Base-by-base conservation (phyloP, 2,888 invertebrate species). In the Palloptera scutellata region DNA sequence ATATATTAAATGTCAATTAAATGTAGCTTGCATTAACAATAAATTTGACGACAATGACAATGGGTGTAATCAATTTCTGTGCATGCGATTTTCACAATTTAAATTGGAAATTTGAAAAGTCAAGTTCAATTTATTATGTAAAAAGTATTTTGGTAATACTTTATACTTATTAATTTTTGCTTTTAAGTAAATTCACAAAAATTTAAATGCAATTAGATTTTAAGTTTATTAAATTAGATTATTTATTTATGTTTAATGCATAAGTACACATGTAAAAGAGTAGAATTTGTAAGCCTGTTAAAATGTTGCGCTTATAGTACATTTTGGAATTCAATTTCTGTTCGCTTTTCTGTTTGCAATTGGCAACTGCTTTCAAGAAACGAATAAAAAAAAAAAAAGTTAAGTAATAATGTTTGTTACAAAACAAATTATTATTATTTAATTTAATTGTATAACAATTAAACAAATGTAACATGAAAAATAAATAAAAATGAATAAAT, bases 401-500 rank as follows among this genome's bases (percentile, higher is more conserved):
- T 20, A 19, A 54, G 19, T 54, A 30, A 30, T 54, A 30, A 30
- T 54, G 17, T 12, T 17, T 12, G 40, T 40, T n/a, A 30, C 30
- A 55, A 40, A 55, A 55, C 40, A 55, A 55, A 55, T 30, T 30
- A 55, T 55, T 55, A n/a, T 55, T 55, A n/a, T 20, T 55, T 55
- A n/a, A 20, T 55, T 55, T 40, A 2, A 48, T 15, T n/a, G 48
- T n/a, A 15, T n/a, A 48, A 48, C 48, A 48, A 13, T 48, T 48
- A 15, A 48, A 48, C 13, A 48, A n/a, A 5, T 15, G 13, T 15
- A n/a, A 48, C 48, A 48, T 30, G 2, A 30, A 30, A 30, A 30
- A 30, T 30, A 30, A 30, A 30, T 30, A 30, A 30, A 30, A 30
- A 30, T 30, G 30, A 4, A 30, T 30, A 30, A 30, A 6, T 30